Conservation (phyloP, 2,797 vertebrate genomes). For the Gorsachius magnificus region DNA sequence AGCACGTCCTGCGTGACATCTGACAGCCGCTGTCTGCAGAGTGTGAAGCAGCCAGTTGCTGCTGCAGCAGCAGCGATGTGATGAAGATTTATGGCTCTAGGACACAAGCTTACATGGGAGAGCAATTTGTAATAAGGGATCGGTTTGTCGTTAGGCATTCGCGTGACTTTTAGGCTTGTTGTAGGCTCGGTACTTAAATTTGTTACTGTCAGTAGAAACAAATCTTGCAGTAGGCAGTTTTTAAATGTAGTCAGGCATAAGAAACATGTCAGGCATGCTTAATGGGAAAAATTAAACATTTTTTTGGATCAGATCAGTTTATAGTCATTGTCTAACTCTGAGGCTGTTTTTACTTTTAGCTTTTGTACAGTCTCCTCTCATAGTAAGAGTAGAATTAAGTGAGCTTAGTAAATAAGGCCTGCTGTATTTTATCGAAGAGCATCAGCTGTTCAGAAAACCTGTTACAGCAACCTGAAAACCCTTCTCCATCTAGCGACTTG, state of each 20-base stretch:
- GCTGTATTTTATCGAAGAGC: not conserved
- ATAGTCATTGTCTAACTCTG: not conserved
- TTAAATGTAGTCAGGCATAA: not conserved
- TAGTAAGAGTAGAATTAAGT: not conserved
- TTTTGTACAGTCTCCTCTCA: not conserved
- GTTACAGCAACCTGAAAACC: not conserved
- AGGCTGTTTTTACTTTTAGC: not conserved
- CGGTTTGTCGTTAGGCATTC: not conserved
- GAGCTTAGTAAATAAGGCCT: not conserved
- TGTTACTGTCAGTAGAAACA: not conserved
- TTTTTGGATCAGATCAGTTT: not conserved
- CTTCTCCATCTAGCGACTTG: not conserved
- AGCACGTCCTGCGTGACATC: accelerated
- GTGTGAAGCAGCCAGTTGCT: not conserved
- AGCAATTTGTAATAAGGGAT: not conserved
- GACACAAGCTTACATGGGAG: not conserved
- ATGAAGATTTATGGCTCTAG: not conserved
- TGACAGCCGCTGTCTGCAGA: not conserved
- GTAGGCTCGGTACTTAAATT: not conserved
- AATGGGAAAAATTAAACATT: not conserved
- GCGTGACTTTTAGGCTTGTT: not conserved
- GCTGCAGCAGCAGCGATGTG: not conserved
- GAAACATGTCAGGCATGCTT: not conserved
- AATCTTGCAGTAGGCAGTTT: not conserved
- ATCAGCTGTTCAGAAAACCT: not conserved